Percentiles rank a stretch among this genome's conserved stretches.
These are phyloP conservation scores for Frieseomelitta varia DNA, from an alignment of 1,140 invertebrate species.

Conservation along the genomic window DNA sequence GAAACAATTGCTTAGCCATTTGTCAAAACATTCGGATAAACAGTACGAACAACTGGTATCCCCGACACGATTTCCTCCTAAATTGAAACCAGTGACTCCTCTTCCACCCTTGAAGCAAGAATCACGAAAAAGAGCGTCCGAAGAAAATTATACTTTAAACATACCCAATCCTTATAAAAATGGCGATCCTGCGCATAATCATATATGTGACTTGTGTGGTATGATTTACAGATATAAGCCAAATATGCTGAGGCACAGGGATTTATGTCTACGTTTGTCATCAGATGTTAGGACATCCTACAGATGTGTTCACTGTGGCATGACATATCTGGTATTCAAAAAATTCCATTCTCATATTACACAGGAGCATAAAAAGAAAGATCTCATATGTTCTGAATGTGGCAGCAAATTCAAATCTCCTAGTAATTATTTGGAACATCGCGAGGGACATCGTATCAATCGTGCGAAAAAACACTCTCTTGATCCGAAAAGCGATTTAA, in stretches of 20 bases:
- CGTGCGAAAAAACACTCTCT: not conserved
- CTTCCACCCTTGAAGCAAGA: slow-evolving; percentile 19
- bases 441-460: slow-evolving; percentile 64
- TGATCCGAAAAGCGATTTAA: not conserved
- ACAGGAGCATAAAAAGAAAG: slow-evolving; percentile 73
- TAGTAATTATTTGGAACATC: slow-evolving; percentile 72
- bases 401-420: slow-evolving; percentile 50
- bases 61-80: slow-evolving; percentile 58
- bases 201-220: slow-evolving; percentile 77
- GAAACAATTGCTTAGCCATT: slow-evolving; percentile 74
- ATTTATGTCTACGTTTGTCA: slow-evolving; percentile 68
- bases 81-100: slow-evolving; percentile 62
- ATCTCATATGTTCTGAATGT: slow-evolving; percentile 72
- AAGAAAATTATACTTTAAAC: not conserved
- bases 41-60: slow-evolving; percentile 69
- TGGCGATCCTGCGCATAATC: slow-evolving; percentile 77
- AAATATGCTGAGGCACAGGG: slow-evolving; percentile 76
- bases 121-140: not conserved
- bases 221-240: slow-evolving; percentile 79
- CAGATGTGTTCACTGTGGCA: slow-evolving; percentile 74
- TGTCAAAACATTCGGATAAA: slow-evolving; percentile 74
- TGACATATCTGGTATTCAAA: slow-evolving; percentile 78
- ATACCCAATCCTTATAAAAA: slow-evolving; percentile 70
- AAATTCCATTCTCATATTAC: slow-evolving; percentile 75
- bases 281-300: slow-evolving; percentile 70